Conservation (phyloP, 2,888 invertebrate species). For the Abrostola tripartita region DNA sequence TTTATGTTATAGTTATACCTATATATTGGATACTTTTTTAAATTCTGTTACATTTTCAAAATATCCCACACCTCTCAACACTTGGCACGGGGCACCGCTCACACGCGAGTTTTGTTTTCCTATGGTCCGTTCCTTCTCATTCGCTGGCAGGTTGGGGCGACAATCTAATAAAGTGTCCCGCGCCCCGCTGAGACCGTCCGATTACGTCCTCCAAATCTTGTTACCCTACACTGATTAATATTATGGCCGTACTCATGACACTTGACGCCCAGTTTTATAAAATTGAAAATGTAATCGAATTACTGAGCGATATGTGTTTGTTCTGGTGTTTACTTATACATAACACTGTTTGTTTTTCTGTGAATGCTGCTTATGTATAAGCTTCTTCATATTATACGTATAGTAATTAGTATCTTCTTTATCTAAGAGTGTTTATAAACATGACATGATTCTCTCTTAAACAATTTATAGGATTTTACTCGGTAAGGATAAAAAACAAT, state of each 20-base stretch:
- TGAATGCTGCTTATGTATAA: no score
- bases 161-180: constrained; percentile 85
- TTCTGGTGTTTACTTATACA: constrained; percentile 9
- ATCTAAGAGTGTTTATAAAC: no score
- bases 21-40: neutral
- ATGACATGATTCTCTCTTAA: no score
- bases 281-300: constrained; percentile 77
- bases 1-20: no score
- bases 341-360: no score
- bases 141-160: constrained; percentile 81
- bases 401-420: no score
- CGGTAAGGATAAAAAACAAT: no score
- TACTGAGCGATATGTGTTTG: constrained; percentile 51
- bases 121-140: constrained; percentile 49
- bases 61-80: constrained; percentile 29
- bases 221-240: constrained; percentile 87
- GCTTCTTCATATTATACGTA: no score
- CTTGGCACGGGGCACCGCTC: constrained; percentile 52
- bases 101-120: constrained; percentile 47
- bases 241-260: constrained; percentile 72
- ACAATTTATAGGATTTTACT: no score
- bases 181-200: constrained; percentile 84
- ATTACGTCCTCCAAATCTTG: constrained; percentile 83
- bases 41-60: constrained; percentile 8
- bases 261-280: constrained; percentile 69